phyloP scores from a whole-genome alignment of 1,140 invertebrate species.

The Frieseomelitta varia region DNA sequence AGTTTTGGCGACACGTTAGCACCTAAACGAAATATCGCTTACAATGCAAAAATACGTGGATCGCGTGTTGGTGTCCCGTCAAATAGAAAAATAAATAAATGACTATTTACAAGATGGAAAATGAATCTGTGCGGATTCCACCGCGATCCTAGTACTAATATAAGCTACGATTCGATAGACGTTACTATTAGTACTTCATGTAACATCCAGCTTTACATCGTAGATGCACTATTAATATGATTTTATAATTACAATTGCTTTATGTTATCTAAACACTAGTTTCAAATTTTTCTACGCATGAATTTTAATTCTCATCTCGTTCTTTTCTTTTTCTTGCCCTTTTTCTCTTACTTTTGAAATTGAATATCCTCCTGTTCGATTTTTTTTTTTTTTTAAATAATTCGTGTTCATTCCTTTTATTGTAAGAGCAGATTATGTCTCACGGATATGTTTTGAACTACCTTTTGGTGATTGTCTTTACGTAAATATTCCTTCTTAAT shows the following conservation, averaged over 20 bases:
- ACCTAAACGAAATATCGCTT: conserved; percentile 36
- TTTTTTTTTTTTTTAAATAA: neutral
- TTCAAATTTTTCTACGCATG: conserved; percentile 48
- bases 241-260: conserved; percentile 62
- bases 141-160: conserved; percentile 62
- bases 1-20: conserved; percentile 35
- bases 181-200: conserved; percentile 53
- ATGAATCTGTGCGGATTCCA: conserved; percentile 59
- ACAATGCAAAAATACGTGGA: conserved; percentile 14
- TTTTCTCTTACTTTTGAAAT: neutral
- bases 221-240: conserved; percentile 59
- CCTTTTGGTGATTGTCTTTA: conserved; percentile 68
- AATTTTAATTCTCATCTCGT: neutral
- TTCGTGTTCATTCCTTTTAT: neutral
- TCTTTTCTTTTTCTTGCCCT: neutral
- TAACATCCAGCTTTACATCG: conserved; percentile 59
- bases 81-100: conserved; percentile 78
- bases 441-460: conserved; percentile 68
- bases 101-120: conserved; percentile 75
- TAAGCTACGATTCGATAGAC: conserved; percentile 56
- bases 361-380: conserved; percentile 18
- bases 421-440: conserved; percentile 54
- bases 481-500: conserved; percentile 22
- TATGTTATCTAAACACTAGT: conserved; percentile 57
- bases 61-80: conserved; percentile 48